Base-by-base conservation (phyloP, 2,113 vertebrate species). In the Bothrops jararaca region DNA sequence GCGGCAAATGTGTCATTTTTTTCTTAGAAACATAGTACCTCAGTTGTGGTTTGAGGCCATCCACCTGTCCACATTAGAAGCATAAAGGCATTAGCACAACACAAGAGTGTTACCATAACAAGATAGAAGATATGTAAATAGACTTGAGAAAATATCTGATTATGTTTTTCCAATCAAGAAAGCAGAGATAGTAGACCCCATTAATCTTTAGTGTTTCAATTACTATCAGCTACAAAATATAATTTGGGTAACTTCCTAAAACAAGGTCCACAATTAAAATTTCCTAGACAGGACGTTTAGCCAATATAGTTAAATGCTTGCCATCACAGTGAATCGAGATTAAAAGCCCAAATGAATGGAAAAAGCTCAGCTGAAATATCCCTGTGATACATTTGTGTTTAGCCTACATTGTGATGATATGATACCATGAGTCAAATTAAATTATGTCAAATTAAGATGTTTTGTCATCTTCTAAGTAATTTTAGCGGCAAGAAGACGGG, bases 401-500 rank as follows among this genome's bases (percentile, higher is more conserved):
- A 85, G 22, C 69, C 53, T 56, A 86, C 80, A 58, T 4, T 56
- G 23, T 12, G 34, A 80, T 12, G 54, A 48, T 86, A 58, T 13
- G 53, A 26, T 86, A 10, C 10, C 8, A 90, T 90, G 60, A 53
- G 34, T 74, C 89, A 53, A n/a, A 74, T 50, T 52, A 58, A 90
- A 53, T 53, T 1, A 26, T 34, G n/a, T 85, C 34, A 45, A n/a
- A 34, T 22, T 58, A 45, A 34, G 18, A 86, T 26, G 7, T 26
- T 60, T 58, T 48, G 54, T 90, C 89, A 80, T 80, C 89, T 80
- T 69, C 64, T 90, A 90, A 64, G 89, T n/a, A 90, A 64, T 90
- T 90, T 90, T 64, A 24, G 45, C 42, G 52, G 58, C 42, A 90
- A n/a, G 58, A 23, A 42, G 42, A 26, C 26, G 53, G 39, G 57